Evolutionary conservation across 2,888 invertebrate species (phyloP), one percentile per base, ranked within the genome.

Genomic region (Trachelus iudaicus): DNA sequence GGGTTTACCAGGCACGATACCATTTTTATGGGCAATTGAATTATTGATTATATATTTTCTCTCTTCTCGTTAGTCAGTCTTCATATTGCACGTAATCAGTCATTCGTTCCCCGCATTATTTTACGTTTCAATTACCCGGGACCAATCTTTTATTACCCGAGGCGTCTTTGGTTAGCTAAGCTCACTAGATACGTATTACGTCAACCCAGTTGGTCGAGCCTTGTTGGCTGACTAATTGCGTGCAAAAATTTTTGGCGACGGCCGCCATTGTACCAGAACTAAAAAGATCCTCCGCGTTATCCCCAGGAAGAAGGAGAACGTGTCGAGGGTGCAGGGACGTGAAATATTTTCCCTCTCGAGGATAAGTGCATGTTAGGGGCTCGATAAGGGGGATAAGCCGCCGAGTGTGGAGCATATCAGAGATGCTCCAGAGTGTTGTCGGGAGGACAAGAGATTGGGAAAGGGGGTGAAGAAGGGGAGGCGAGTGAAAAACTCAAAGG

Each of bases 151-250:
- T 9, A 56, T 56, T 56, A 56, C 40, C 15, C 40, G 40, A 56
- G 23, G 40, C 23, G 23, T 9, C 40, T 6, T 23, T 56, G 40
- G 40, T 56, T 56, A 23, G 9, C 9, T 56, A 23, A 6, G 40
- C 40, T 56, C 40, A 9, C 1, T 15, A 40, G 40, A 56, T 56
- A 56, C 40, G 40, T 56, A 23, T 56, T 23, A 56, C 23, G 15
- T 23, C 23, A 23, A 23, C 40, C 40, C 40, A 23, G 40, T 56
- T 56, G 40, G 23, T 9, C 23, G 23, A 79, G 77, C 79, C 76
- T 73, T 73, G 79, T 83, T 82, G 75, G 78, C 75, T 82, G 81
- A 84, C 84, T 84, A 84, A 84, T 84, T 84, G 80, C 79, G 74
- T 75, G 73, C 82, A 82, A 75, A 84, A 82, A 82, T 81, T 81